These are phyloP conservation scores for Tokudaia muenninki DNA, from an alignment of 2,797 vertebrate species.

Conservation along the genomic window DNA sequence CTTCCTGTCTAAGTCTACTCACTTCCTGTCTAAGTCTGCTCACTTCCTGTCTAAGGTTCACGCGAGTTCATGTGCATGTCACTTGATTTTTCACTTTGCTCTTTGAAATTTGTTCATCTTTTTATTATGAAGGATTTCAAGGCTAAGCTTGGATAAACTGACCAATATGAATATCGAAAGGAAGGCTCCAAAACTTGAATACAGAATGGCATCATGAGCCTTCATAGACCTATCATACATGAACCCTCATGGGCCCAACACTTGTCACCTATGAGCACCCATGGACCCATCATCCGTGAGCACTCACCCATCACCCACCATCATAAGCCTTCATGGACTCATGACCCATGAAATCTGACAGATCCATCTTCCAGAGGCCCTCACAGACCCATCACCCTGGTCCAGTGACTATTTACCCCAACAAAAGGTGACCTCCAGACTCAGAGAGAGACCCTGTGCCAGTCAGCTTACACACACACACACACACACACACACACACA, in stretches of 20 bases:
- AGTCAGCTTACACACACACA: background rate
- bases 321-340: accelerated
- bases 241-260: background rate
- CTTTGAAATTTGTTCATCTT: background rate
- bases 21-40: background rate
- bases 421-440: background rate
- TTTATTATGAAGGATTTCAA: background rate
- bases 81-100: background rate
- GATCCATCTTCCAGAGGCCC: accelerated
- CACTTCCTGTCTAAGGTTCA: accelerated
- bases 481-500: background rate
- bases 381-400: accelerated
- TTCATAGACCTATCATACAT: accelerated
- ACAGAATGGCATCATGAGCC: background rate
- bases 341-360: background rate
- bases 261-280: accelerated
- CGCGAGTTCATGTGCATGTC: accelerated
- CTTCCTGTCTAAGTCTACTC: background rate
- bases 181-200: too few species aligned
- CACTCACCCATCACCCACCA: too few species aligned
- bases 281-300: accelerated
- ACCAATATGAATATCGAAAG: too few species aligned
- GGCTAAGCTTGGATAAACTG: too few species aligned
- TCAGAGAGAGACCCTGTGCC: background rate
- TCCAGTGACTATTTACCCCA: too few species aligned